A percentile compares a stretch with the other conserved stretches of the same genome.
Evolutionary conservation across 2,797 vertebrate species (phyloP).

Genomic region (Tympanoctomys barrerae): DNA sequence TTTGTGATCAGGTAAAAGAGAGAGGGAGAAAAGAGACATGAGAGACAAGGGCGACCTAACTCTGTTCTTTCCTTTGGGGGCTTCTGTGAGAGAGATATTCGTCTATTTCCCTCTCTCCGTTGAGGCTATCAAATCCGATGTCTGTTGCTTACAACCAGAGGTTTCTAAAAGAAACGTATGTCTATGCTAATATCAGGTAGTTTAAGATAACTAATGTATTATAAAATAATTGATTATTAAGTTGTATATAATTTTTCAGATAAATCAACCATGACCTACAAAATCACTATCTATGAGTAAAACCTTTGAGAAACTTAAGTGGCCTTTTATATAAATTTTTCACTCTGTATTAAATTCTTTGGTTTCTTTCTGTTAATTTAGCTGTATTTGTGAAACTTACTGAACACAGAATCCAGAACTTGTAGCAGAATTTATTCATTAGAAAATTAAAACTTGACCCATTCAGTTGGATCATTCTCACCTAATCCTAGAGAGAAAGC

Average conservation of each 20-base stretch:
- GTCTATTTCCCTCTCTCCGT: not conserved
- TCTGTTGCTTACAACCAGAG: not conserved
- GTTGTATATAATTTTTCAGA: slow-evolving; percentile 20
- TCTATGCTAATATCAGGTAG: not conserved
- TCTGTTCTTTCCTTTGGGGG: not conserved
- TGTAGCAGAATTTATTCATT: not conserved
- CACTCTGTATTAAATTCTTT: not conserved
- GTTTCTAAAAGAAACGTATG: not conserved
- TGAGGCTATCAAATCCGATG: not conserved
- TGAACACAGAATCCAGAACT: not conserved
- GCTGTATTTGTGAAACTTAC: not conserved
- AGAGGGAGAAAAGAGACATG: rapidly evolving
- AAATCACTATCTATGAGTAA: not conserved
- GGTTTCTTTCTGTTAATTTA: not conserved
- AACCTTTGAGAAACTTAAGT: not conserved
- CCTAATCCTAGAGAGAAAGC: not conserved
- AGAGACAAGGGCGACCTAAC: rapidly evolving
- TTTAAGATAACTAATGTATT: not conserved
- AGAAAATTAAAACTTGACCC: slow-evolving; percentile 17
- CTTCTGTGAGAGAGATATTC: not conserved
- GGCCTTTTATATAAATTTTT: not conserved
- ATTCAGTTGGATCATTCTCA: not conserved
- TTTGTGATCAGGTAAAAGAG: rapidly evolving
- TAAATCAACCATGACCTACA: not conserved
- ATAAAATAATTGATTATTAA: slow-evolving; percentile 11